Conservation (phyloP, 2,888 invertebrate genomes). For the Ctenicera cuprea region DNA sequence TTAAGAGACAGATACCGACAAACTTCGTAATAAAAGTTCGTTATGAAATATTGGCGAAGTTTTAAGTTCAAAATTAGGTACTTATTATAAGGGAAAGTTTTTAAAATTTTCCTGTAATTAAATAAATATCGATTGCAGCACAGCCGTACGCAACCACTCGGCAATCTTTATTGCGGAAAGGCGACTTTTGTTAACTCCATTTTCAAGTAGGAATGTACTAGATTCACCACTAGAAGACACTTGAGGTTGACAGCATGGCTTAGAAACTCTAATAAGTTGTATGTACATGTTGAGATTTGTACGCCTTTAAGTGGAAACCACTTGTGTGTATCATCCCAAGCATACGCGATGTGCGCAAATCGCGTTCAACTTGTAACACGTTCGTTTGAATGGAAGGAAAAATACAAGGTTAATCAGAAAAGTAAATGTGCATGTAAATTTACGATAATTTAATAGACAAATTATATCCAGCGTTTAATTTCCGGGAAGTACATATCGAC, state of each 20-base stretch:
- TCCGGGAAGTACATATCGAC: too few relatives aligned
- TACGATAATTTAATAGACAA: too few relatives aligned
- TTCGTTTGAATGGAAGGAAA: too few relatives aligned
- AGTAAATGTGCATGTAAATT: too few relatives aligned
- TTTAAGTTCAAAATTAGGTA: constrained; percentile 28
- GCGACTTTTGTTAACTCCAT: not conserved
- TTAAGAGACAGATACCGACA: constrained; percentile 35
- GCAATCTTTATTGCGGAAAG: constrained; percentile 15
- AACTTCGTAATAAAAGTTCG: constrained; percentile 42
- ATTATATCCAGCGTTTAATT: too few relatives aligned
- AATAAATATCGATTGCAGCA: constrained; percentile 32
- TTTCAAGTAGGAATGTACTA: constrained; percentile 38
- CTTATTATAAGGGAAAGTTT: constrained; percentile 33
- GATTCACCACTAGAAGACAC: constrained; percentile 30
- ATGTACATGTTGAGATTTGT: constrained; percentile 41
- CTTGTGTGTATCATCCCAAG: not conserved
- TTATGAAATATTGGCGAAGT: constrained; percentile 39
- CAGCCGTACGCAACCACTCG: not conserved
- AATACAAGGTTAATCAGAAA: too few relatives aligned
- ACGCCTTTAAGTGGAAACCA: constrained; percentile 27
- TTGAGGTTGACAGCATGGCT: constrained; percentile 37
- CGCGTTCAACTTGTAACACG: too few relatives aligned
- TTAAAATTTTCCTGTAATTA: constrained; percentile 30
- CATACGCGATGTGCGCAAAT: not conserved
- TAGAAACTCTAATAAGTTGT: constrained; percentile 46